A percentile compares a stretch with the other conserved stretches of the same genome.
Conservation (phyloP, 2,888 invertebrate genomes). For the Seira musarum region DNA sequence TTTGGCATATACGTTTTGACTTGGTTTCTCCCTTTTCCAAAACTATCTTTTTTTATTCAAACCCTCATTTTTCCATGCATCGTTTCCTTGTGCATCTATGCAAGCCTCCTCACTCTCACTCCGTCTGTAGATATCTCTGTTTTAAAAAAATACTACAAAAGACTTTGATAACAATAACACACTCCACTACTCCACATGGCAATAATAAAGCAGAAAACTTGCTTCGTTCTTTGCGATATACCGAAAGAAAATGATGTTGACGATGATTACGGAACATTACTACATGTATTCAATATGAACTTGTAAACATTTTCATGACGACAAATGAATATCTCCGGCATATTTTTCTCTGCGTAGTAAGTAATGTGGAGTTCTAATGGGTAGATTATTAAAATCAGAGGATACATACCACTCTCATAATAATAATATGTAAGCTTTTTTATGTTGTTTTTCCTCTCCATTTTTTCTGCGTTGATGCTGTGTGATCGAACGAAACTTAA, state of each 20-base stretch:
- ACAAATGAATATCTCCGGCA: slow-evolving; percentile 37
- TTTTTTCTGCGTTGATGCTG: not conserved
- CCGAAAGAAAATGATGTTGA: not conserved
- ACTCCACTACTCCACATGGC: not conserved
- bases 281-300: not conserved
- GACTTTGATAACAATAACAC: slow-evolving; percentile 9
- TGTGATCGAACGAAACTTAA: slow-evolving; percentile 25
- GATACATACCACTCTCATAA: slow-evolving; percentile 4
- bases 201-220: not conserved
- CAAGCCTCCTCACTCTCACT: not conserved
- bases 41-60: slow-evolving; percentile 16
- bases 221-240: not conserved
- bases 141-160: slow-evolving; percentile 21
- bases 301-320: slow-evolving; percentile 13
- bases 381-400: slow-evolving; percentile 12
- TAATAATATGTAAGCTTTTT: slow-evolving; percentile 25
- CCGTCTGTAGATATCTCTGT: no score
- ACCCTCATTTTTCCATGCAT: slow-evolving; percentile 25
- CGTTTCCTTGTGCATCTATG: slow-evolving; percentile 11
- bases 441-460: slow-evolving; percentile 23
- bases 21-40: slow-evolving; percentile 7
- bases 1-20: not conserved
- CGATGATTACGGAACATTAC: slow-evolving; percentile 10
- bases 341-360: slow-evolving; percentile 16
- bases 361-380: slow-evolving; percentile 7